Conservation (phyloP, 2,888 invertebrate species). For the Agriopis leucophaearia region DNA sequence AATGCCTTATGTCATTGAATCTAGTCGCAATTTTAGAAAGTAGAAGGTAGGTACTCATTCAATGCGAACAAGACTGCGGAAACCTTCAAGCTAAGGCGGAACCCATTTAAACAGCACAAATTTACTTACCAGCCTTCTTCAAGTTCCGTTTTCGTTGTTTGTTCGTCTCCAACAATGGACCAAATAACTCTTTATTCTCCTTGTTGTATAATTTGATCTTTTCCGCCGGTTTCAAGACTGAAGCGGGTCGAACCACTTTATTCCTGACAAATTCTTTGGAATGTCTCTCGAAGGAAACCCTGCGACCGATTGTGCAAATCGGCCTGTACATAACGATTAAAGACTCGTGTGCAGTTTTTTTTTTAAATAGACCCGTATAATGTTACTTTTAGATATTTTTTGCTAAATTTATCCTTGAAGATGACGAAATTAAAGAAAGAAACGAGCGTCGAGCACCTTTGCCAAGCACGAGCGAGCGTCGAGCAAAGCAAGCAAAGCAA, state of each 20-base stretch:
- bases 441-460: no score
- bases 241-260: constrained; percentile 76
- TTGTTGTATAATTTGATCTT: constrained; percentile 78
- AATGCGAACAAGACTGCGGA: constrained; percentile 64
- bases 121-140: constrained; percentile 72
- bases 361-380: constrained; percentile 6
- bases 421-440: constrained; percentile 24
- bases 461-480: no score
- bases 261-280: constrained; percentile 70
- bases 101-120: constrained; percentile 40
- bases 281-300: constrained; percentile 61
- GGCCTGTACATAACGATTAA: constrained; percentile 70
- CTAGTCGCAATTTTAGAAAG: constrained; percentile 54
- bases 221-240: constrained; percentile 77
- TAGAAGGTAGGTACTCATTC: constrained; percentile 37
- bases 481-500: not conserved
- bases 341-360: not conserved
- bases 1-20: constrained; percentile 17
- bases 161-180: constrained; percentile 79
- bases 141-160: constrained; percentile 74
- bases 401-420: constrained; percentile 7
- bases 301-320: constrained; percentile 64
- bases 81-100: constrained; percentile 43
- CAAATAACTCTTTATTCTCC: constrained; percentile 83
- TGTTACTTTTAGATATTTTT: constrained; percentile 14